Evolutionary conservation across 1,140 invertebrate species (phyloP), one percentile per base, ranked within the genome.

Genomic region (Drosophila arizonae): DNA sequence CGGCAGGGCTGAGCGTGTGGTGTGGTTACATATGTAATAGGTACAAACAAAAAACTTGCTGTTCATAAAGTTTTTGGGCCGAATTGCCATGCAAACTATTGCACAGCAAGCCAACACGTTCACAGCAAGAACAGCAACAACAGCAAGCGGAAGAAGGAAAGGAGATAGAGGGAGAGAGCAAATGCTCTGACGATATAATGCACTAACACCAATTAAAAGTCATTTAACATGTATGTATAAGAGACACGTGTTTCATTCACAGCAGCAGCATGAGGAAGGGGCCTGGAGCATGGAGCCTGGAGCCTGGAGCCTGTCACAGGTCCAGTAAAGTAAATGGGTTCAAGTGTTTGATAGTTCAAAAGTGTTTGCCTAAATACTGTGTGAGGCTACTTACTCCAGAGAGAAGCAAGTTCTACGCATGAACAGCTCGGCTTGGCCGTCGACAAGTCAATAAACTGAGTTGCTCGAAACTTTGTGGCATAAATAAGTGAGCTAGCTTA

Each of bases 201-300:
- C 63, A 79, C 84, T 76, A 86, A 86, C 76, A 79, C 82, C 84
- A 86, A 86, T 86, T 86, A 87, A 88, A 86, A 86, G 79, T 79
- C 84, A 88, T 86, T 86, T 86, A 87, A 88, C 84, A 82, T 88
- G 48, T 56, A 46, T 87, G 48, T 56, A 46, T 46, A 15, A 45
- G 45, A 36, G 48, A 48, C 33, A 26, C 54, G 17, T 26, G 61
- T 60, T 46, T 30, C 58, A 11, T 33, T 4, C 2, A 6, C 28
- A 17, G 39, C 33, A 21, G 48, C 5, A 30, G 28, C 28, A 4
- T 3, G 5, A 6, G 28, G 1, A 5, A 0, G 28, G 28, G 5
- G 21, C 33, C 54, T 58, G 60, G 64, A 62, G 36, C 65, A 74
- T 76, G 33, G 6, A 6, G 21, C 33, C 46, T 58, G 55, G 63